phyloP scores from a whole-genome alignment of 2,113 vertebrate species.

The Halichoerus grypus region DNA sequence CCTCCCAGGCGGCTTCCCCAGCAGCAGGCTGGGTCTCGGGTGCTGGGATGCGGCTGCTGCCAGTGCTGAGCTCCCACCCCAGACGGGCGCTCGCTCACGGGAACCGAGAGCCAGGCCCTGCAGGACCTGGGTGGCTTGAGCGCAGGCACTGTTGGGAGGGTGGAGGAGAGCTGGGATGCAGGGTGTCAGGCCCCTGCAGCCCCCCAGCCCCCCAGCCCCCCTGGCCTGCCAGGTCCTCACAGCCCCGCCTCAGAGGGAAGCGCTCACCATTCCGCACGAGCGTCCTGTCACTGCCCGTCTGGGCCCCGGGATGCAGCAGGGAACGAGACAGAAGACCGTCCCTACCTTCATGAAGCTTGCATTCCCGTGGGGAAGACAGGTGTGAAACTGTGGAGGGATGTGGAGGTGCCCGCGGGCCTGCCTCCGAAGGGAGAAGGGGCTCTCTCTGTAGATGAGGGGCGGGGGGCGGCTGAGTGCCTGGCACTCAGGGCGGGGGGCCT shows the following conservation, averaged over 20 bases:
- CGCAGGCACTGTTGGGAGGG: not conserved
- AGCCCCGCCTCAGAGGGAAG: not conserved
- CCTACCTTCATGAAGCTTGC: not conserved
- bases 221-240: not conserved
- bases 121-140: not conserved
- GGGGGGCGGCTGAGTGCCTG: not conserved
- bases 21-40: not conserved
- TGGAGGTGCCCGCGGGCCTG: not conserved
- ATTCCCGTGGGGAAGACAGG: not conserved
- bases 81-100: not conserved
- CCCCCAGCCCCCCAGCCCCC: not conserved
- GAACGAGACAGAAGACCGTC: not conserved
- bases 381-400: not conserved
- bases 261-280: not conserved
- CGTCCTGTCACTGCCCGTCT: not conserved
- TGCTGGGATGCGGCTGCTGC: not conserved
- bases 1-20: not conserved
- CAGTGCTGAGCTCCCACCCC: not conserved
- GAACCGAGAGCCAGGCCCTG: not conserved
- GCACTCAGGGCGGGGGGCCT: not conserved
- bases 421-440: not conserved
- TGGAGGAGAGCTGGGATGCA: not conserved
- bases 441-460: not conserved
- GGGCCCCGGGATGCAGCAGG: accelerated
- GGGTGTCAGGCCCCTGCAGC: not conserved